Evolutionary conservation across 2,797 vertebrate species (phyloP), one percentile per base, ranked within the genome.

Genomic region (Cichlasoma orientale): DNA sequence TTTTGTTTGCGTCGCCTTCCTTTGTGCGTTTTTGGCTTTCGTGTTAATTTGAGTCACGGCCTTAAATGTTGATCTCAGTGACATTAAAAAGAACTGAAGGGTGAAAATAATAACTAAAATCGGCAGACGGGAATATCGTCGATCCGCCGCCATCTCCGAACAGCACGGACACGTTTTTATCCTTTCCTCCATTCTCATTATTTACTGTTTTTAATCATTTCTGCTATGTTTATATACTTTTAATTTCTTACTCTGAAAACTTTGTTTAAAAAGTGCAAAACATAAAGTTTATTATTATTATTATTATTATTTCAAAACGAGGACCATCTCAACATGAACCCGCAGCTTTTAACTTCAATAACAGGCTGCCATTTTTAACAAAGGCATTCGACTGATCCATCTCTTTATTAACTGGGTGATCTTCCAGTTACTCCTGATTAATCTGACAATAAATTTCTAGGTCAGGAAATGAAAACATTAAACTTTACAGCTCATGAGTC

Each of bases 211-310:
- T 41, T 25, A 38, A 38, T 38, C 5, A 44, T 44, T 4, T 14
- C 38, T 27, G 23, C 9, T 27, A 47, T 47, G 27, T 66, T 16
- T 47, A 44, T 5, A 27, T 63, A 63, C 8, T 27, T 63, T 44
- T 44, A 27, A 0, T 44, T 63, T 0, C 38, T 63, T 9, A 18
- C 38, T 25, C 14, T 63, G 21, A 25, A 63, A 63, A 63, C 10
- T 38, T 10, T 0, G 1, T 63, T 41, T 25, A 16, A 1, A 44
- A 25, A 44, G n/a, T 25, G 59, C 21, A 18, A 1, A 5, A 4
- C 7, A 25, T 10, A 63, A 16, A 23, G n/a, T 61, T 0, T 8
- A 14, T 0, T 2, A 21, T 59, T 59, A 7, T 61, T 61, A 36
- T 33, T 33, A 33, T 16, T 41, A 16, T 61, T 16, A 61, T 61